A percentile compares a stretch with the other conserved stretches of the same genome.
These are phyloP conservation scores for Galagoides demidoff DNA, from an alignment of 2,797 vertebrate species.

Conservation along the genomic window DNA sequence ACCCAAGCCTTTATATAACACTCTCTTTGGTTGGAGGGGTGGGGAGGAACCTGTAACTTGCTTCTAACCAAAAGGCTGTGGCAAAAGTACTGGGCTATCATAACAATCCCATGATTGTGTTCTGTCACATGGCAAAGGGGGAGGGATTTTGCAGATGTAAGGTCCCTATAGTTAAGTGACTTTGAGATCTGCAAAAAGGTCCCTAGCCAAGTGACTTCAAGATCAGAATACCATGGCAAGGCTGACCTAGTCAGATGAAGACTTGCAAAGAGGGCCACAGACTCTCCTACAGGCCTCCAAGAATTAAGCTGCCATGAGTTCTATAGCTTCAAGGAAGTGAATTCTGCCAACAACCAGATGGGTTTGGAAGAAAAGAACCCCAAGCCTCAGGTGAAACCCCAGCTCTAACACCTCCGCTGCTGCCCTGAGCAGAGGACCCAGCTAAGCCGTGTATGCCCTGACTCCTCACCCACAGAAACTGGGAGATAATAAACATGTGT, in stretches of 20 bases:
- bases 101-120: neutral
- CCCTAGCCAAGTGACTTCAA: neutral
- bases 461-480: neutral
- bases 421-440: neutral
- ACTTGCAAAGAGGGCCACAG: neutral
- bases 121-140: neutral
- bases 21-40: too few species aligned
- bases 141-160: neutral
- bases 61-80: neutral
- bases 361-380: neutral
- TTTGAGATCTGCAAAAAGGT: conserved; percentile 28
- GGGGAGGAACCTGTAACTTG: neutral
- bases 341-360: neutral
- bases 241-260: neutral
- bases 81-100: neutral
- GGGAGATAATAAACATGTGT: neutral
- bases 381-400: neutral
- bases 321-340: neutral
- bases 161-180: neutral
- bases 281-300: neutral
- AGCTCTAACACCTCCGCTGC: neutral
- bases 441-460: neutral
- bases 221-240: neutral
- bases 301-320: neutral
- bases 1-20: neutral